Conservation (phyloP, 2,888 invertebrate genomes). For the Dexiosoma caninum region DNA sequence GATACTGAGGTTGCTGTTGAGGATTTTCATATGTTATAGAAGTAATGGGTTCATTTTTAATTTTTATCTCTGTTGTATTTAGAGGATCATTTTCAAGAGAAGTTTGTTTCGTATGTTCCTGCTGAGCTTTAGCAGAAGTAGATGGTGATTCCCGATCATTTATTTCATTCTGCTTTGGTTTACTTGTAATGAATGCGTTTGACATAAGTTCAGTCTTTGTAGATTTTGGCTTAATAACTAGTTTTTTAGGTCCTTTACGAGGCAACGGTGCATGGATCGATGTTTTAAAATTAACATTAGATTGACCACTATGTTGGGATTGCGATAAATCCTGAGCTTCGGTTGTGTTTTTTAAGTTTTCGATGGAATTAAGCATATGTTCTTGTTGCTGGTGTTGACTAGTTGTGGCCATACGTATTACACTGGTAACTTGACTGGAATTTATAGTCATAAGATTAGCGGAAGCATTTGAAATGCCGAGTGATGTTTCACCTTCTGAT, state of each 20-base stretch:
- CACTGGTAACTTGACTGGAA: constrained; percentile 73
- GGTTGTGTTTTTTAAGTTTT: constrained; percentile 14
- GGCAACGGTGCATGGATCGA: constrained; percentile 68
- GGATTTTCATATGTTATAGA: constrained; percentile 51
- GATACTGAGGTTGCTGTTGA: constrained; percentile 30
- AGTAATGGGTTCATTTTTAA: constrained; percentile 69
- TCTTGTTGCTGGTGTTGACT: constrained; percentile 63
- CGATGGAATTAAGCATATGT: constrained; percentile 37
- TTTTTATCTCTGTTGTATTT: constrained; percentile 51
- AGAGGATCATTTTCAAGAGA: constrained; percentile 21
- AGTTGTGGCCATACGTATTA: constrained; percentile 76
- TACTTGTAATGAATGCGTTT: constrained; percentile 30
- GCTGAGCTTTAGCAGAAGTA: constrained; percentile 59
- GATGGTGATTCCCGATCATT: constrained; percentile 63
- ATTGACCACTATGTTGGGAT: constrained; percentile 23
- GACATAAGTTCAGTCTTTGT: constrained; percentile 64
- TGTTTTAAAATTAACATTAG: constrained; percentile 13
- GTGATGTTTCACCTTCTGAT: constrained; percentile 19
- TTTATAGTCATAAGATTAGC: constrained; percentile 50
- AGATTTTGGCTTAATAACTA: constrained; percentile 77
- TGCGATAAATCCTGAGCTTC: constrained; percentile 69
- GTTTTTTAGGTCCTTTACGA: constrained; percentile 62
- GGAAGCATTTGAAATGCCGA: constrained; percentile 31
- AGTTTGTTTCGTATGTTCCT: constrained; percentile 17
- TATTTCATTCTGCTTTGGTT: constrained; percentile 31